Conservation (phyloP, 2,888 invertebrate genomes). For the Halictus ligatus region DNA sequence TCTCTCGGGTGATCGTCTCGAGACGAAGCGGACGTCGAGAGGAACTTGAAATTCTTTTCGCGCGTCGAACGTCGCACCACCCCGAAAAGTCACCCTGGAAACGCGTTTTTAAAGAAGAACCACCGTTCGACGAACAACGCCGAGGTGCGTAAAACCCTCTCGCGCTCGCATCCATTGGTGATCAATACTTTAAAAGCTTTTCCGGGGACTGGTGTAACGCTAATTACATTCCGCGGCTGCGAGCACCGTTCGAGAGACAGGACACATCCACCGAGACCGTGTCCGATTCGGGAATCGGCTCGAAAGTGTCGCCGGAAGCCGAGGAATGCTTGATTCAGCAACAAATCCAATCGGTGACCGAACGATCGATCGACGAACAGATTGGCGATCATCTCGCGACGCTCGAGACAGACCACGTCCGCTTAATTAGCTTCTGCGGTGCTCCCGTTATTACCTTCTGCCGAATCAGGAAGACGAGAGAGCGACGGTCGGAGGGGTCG, state of each 20-base stretch:
- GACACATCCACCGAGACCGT: background rate
- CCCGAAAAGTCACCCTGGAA: background rate
- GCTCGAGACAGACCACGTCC: background rate
- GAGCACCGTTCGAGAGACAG: background rate
- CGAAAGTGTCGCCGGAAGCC: background rate
- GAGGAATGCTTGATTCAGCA: background rate
- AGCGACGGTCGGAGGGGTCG: conserved; percentile 5
- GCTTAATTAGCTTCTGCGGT: conserved; percentile 20
- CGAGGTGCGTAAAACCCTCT: background rate
- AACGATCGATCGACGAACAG: background rate
- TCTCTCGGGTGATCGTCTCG: background rate
- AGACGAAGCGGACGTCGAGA: background rate
- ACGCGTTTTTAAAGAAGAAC: background rate
- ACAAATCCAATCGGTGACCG: background rate
- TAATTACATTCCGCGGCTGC: background rate
- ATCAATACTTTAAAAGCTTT: conserved; percentile 6
- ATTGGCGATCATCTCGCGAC: too few relatives aligned
- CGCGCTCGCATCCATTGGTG: background rate
- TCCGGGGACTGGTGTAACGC: background rate
- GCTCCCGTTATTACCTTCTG: conserved; percentile 36
- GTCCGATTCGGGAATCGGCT: background rate
- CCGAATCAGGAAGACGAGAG: conserved; percentile 1
- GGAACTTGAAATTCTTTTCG: background rate
- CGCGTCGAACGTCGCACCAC: background rate
- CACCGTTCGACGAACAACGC: background rate